These are phyloP conservation scores for Elymnias hypermnestra DNA, from an alignment of 1,140 invertebrate species.

Conservation along the genomic window DNA sequence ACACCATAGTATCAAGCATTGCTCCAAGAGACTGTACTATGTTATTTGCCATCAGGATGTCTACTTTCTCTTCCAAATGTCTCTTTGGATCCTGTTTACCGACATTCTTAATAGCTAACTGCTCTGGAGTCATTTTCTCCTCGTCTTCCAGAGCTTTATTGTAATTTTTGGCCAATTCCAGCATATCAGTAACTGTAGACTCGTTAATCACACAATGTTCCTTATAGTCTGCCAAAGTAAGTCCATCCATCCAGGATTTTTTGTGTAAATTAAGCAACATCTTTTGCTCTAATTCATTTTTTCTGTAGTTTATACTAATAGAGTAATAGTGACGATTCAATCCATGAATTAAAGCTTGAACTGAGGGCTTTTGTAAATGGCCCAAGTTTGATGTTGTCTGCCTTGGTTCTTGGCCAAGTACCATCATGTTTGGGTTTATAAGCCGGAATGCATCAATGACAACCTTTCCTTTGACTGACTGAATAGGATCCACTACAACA, in stretches of 20 bases:
- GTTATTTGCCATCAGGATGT: slow-evolving; percentile 97
- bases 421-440: slow-evolving; percentile 99
- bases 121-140: slow-evolving; percentile 99
- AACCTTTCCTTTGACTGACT: slow-evolving; percentile 98
- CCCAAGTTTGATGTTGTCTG: slow-evolving; percentile 99
- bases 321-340: slow-evolving; percentile 99
- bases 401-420: slow-evolving; percentile 97
- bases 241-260: slow-evolving; percentile 99
- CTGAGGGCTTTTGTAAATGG: slow-evolving; percentile 99
- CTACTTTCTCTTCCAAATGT: slow-evolving; percentile 99
- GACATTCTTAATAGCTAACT: slow-evolving; percentile 99
- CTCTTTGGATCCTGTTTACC: slow-evolving; percentile 99
- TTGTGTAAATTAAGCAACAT: slow-evolving; percentile 99
- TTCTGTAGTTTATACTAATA: slow-evolving; percentile 99
- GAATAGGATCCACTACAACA: slow-evolving; percentile 99
- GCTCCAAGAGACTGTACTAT: slow-evolving; percentile 99
- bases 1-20: slow-evolving; percentile 98
- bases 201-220: slow-evolving; percentile 95
- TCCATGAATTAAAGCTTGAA: slow-evolving; percentile 99
- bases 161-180: slow-evolving; percentile 98
- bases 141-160: slow-evolving; percentile 99
- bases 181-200: slow-evolving; percentile 96
- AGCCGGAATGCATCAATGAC: slow-evolving; percentile 96
- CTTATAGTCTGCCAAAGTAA: slow-evolving; percentile 95
- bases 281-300: slow-evolving; percentile 99